Percentiles rank a stretch among this genome's conserved stretches.
Conservation (phyloP, 2,113 vertebrate genomes). For the Thunnus maccoyii region DNA sequence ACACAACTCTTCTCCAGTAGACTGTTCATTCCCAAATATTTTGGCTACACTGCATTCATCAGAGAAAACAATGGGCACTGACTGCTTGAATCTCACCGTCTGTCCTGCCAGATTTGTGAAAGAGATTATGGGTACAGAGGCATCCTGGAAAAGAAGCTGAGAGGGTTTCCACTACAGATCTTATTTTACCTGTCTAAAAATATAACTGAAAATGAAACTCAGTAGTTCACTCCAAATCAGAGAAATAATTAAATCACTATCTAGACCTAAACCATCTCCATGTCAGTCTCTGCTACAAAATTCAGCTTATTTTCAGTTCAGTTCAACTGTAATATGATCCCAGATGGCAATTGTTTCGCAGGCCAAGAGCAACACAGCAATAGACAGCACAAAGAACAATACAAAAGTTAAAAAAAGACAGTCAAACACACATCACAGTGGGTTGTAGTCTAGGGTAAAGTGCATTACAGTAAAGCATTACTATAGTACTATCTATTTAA, state of each 20-base stretch:
- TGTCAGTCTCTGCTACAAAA: not conserved
- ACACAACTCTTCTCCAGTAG: not conserved
- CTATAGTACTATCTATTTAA: too few relatives aligned
- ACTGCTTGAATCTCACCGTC: not conserved
- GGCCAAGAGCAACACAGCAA: too few relatives aligned
- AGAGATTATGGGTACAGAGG: not conserved
- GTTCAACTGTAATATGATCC: not conserved
- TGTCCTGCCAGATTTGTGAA: not conserved
- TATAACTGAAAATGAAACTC: not conserved
- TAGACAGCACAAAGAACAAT: too few relatives aligned
- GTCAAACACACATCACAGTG: too few relatives aligned
- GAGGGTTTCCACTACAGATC: not conserved
- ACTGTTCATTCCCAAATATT: conserved; percentile 6
- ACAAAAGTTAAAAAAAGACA: too few relatives aligned
- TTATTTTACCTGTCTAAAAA: conserved; percentile 2
- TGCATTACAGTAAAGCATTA: too few relatives aligned
- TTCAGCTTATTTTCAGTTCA: too few relatives aligned
- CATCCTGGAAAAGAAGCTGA: not conserved
- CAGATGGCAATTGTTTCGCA: too few relatives aligned
- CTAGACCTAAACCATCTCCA: not conserved
- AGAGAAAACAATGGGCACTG: conserved; percentile 3
- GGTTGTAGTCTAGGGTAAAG: too few relatives aligned
- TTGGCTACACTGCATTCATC: conserved; percentile 9
- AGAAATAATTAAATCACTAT: not conserved
- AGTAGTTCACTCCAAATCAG: not conserved